phyloP scores from a whole-genome alignment of 35 echinoderm and acorn worm genomes.

The Patiria miniata region DNA sequence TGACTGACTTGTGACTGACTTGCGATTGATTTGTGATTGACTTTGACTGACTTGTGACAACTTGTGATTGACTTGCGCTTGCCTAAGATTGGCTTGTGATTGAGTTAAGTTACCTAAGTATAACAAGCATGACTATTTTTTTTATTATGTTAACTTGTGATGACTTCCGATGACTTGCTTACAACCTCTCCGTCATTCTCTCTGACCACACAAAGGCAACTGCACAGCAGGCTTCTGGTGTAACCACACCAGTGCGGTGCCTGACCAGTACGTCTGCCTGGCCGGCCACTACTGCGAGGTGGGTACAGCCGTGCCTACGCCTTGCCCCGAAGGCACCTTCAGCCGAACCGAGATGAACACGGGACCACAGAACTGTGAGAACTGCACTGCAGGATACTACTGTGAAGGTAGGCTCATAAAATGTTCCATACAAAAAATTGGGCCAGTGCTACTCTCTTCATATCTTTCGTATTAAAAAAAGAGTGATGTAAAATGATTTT shows the following conservation, averaged over 20 bases:
- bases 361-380: slow-evolving; percentile 70
- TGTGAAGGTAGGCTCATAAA: slow-evolving; percentile 91
- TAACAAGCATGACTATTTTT: no score
- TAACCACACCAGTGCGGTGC: slow-evolving; percentile 86
- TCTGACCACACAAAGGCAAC: no score
- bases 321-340: slow-evolving; percentile 85
- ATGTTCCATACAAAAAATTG: background rate
- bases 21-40: no score
- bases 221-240: slow-evolving; percentile 92
- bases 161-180: no score
- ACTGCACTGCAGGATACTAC: slow-evolving; percentile 83
- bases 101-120: no score
- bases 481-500: background rate
- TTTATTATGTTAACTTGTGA: no score
- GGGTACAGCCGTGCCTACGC: slow-evolving; percentile 77
- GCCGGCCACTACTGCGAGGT: slow-evolving; percentile 80
- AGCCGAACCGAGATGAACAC: slow-evolving; percentile 79
- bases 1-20: no score
- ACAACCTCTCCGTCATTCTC: no score
- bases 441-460: background rate
- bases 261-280: slow-evolving; percentile 93
- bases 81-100: no score
- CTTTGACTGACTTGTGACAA: no score
- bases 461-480: background rate
- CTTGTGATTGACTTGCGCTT: no score